Percentiles rank a stretch among this genome's conserved stretches.
phyloP scores from a whole-genome alignment of 2,888 invertebrate species.

The Nemurella pictetii region DNA sequence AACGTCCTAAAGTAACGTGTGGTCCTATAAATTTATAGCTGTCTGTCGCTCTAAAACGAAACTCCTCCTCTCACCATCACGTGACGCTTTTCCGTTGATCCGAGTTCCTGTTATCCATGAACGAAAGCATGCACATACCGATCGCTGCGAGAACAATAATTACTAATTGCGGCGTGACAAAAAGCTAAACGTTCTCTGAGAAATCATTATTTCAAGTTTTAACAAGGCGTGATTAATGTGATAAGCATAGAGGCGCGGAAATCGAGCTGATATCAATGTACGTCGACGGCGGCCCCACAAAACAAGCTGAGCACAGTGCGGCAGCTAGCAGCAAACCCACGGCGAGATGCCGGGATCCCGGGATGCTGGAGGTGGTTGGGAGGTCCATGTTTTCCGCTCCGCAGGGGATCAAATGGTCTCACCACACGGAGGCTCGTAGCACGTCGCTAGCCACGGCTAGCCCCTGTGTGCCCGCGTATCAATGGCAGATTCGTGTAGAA shows the following conservation, averaged over 20 bases:
- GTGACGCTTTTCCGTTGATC: background rate
- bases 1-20: background rate
- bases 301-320: background rate
- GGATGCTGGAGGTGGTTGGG: background rate
- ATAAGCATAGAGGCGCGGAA: constrained; percentile 16
- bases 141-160: background rate
- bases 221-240: constrained; percentile 8
- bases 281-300: background rate
- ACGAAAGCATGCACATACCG: background rate
- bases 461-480: background rate
- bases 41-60: background rate
- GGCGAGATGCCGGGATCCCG: background rate
- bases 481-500: background rate
- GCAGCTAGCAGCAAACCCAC: background rate
- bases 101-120: background rate
- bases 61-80: background rate
- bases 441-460: background rate
- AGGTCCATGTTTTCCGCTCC: constrained; percentile 20
- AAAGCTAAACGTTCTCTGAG: background rate
- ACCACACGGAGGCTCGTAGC: no score
- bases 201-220: background rate
- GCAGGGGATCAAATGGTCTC: background rate
- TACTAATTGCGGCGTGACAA: background rate
- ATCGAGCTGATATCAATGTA: background rate
- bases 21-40: no score